Base-by-base conservation (phyloP, 2,888 invertebrate genomes). In the Phalangium opilio region DNA sequence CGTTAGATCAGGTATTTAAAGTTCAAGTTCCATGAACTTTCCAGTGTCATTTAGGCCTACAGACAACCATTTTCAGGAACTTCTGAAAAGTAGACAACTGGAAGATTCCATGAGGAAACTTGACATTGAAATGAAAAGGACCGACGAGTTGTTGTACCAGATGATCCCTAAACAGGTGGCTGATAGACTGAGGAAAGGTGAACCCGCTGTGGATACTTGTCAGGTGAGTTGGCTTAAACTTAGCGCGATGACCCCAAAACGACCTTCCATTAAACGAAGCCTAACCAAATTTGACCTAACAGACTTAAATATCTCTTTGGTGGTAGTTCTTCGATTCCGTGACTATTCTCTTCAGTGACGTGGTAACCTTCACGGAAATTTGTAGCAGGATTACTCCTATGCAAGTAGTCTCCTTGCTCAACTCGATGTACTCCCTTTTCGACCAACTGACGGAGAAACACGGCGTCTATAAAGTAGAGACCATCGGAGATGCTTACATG, bases 81-180 rank as follows among this genome's bases (percentile, higher is more conserved):
- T 93, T 60, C 83, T 90, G 63, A 96, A 96, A 67, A 90, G 90
- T 50, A 87, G 87, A 66, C 91, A 91, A 61, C 68, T 96, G 43
- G 91, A 93, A 62, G 91, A 93, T 61, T 91, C 90, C 1, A 95
- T 96, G 91, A 74, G 82, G 58, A 87, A 90, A 63, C 68, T 96
- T 54, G 95, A 95, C 63, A 83, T 84, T 56, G 95, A 95, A 67
- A 93, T 95, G 87, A 79, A 82, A 60, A 74, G 90, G 52, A 95
- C 95, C 0, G 95, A 96, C 63, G 89, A 91, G 60, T 71, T 96
- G 20, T 70, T 96, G 1, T 96, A 96, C 67, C 95, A 96, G 72
- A 95, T 96, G 93, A 93, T 96, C 72, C 96, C 96, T 27, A 91
- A 90, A 65, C 86, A 90, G 63, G 95, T 96, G 4, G 95, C 95